Conservation (phyloP, 2,113 vertebrate genomes). For the Sylvia atricapilla region DNA sequence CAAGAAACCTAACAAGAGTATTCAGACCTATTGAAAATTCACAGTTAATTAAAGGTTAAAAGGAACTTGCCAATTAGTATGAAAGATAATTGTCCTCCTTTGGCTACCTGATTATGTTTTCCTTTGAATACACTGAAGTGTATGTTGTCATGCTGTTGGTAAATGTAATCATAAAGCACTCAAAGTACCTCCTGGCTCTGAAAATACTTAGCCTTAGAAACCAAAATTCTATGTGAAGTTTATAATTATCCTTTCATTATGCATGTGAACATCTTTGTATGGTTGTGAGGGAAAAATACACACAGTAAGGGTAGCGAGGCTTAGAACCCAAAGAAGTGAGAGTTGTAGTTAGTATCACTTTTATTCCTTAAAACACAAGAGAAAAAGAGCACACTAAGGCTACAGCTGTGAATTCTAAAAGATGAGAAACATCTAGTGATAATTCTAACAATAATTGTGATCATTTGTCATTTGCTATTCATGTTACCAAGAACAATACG, state of each 20-base stretch:
- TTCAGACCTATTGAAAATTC: slow-evolving; percentile 68
- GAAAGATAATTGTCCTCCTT: slow-evolving; percentile 73
- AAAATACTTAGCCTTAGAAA: slow-evolving; percentile 46
- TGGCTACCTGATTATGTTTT: slow-evolving; percentile 66
- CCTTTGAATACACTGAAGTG: slow-evolving; percentile 59
- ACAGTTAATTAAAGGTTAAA: slow-evolving; percentile 78
- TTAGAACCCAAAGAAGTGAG: neutral
- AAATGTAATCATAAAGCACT: slow-evolving; percentile 51
- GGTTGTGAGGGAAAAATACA: neutral
- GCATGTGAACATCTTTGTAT: neutral
- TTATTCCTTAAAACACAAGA: neutral
- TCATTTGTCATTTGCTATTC: neutral
- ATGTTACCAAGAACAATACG: neutral
- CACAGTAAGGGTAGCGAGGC: neutral
- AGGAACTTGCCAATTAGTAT: slow-evolving; percentile 71
- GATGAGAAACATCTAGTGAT: neutral
- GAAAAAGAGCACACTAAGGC: neutral
- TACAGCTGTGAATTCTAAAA: neutral
- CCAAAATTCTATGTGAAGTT: slow-evolving; percentile 8
- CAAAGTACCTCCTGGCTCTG: slow-evolving; percentile 11
- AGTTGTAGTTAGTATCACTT: neutral
- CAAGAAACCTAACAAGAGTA: slow-evolving; percentile 59
- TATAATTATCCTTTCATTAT: neutral
- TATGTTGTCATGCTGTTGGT: slow-evolving; percentile 46
- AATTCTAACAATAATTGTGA: neutral